Evolutionary conservation across 1,140 invertebrate species (phyloP).

Genomic region (Drosophila paulistorum): DNA sequence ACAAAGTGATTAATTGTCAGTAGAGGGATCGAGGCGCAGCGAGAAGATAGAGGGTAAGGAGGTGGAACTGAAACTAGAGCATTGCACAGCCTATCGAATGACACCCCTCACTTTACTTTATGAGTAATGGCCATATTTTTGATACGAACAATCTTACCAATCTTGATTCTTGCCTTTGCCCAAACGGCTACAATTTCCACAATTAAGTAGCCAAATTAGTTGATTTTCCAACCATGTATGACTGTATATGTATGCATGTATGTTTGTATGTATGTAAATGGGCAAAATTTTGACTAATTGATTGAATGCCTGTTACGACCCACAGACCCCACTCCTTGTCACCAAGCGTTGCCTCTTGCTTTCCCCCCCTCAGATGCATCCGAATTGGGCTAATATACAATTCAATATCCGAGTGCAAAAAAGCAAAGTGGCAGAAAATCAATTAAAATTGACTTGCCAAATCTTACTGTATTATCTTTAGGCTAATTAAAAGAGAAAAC

Average conservation of each 20-base stretch:
- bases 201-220: constrained; percentile 46
- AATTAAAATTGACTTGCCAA: constrained; percentile 9
- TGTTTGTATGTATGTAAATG: not conserved
- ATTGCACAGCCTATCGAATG: constrained; percentile 38
- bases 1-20: constrained; percentile 74
- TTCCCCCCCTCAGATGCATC: not conserved
- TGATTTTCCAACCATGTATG: constrained; percentile 24
- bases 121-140: constrained; percentile 49
- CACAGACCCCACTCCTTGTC: not conserved
- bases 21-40: not conserved
- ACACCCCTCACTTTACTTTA: not conserved
- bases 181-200: not conserved
- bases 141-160: constrained; percentile 33
- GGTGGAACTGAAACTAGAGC: constrained; percentile 33
- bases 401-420: not conserved
- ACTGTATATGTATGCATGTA: constrained; percentile 10
- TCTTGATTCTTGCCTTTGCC: not conserved
- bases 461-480: not conserved
- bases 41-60: too few species aligned
- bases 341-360: too few species aligned
- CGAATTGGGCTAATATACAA: constrained; percentile 1
- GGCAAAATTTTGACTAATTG: constrained; percentile 55
- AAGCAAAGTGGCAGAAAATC: not conserved
- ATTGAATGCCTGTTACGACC: constrained; percentile 43
- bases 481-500: not conserved